phyloP scores from a whole-genome alignment of 2,113 vertebrate species.

The Athene cunicularia region DNA sequence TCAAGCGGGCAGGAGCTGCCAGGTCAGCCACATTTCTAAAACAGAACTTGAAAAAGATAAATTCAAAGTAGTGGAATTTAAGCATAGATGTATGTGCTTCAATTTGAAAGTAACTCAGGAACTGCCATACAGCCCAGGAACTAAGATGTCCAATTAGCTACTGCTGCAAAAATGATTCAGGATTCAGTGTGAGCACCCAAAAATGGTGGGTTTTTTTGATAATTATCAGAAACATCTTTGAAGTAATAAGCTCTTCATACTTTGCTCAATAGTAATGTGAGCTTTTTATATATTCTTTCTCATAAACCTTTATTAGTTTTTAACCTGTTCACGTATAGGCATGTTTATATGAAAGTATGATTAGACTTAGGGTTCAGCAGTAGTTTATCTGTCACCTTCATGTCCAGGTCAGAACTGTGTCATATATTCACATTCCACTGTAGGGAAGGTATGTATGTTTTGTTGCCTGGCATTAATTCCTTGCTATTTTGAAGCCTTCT shows the following conservation, averaged over 20 bases:
- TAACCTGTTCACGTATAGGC: not conserved
- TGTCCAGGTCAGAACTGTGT: not conserved
- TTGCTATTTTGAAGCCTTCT: not conserved
- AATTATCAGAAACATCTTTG: not conserved
- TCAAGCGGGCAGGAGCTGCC: slow-evolving; percentile 48
- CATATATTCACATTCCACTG: not conserved
- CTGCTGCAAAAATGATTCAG: not conserved
- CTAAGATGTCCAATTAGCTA: slow-evolving; percentile 23
- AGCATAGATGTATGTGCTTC: not conserved
- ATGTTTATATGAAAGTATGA: not conserved
- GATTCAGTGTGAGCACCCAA: not conserved
- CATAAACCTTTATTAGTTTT: not conserved
- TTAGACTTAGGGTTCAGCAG: not conserved
- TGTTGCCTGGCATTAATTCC: not conserved
- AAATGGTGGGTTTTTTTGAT: not conserved
- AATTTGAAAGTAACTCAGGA: slow-evolving; percentile 30
- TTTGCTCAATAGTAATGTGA: not conserved
- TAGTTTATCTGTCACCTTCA: not conserved
- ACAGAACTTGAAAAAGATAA: slow-evolving; percentile 50
- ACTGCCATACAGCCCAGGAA: not conserved
- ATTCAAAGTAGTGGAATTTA: slow-evolving; percentile 54
- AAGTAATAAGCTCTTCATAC: not conserved
- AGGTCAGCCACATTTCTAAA: slow-evolving; percentile 54
- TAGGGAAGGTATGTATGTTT: not conserved
- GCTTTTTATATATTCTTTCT: not conserved